These are phyloP conservation scores for Leptopilina drosophilae DNA, from an alignment of 2,888 invertebrate genomes.

Conservation along the genomic window DNA sequence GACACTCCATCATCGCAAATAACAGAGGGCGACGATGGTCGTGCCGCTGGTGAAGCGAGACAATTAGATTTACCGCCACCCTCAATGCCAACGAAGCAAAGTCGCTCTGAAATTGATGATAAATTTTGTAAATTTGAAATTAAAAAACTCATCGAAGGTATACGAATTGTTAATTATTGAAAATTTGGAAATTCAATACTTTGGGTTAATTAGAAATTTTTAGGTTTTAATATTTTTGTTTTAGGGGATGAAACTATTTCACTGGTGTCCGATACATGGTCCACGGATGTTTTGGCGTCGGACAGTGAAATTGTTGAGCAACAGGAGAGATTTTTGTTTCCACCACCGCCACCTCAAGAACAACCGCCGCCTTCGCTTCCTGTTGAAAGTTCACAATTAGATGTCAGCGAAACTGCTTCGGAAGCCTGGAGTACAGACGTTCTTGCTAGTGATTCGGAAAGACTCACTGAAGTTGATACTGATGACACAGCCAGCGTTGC, in stretches of 20 bases:
- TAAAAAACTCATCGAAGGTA: conserved; percentile 82
- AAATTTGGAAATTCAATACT: neutral
- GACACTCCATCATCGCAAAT: conserved; percentile 98
- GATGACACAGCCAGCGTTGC: conserved; percentile 83
- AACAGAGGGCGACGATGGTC: conserved; percentile 85
- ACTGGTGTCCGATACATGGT: conserved; percentile 98
- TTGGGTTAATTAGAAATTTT: conserved; percentile 3
- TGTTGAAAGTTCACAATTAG: conserved; percentile 78
- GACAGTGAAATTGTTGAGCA: conserved; percentile 96
- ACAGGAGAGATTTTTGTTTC: conserved; percentile 78
- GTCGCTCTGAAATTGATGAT: conserved; percentile 96
- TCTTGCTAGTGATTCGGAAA: conserved; percentile 93
- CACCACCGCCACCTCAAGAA: conserved; percentile 60
- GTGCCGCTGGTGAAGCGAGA: conserved; percentile 73
- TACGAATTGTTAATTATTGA: conserved; percentile 31
- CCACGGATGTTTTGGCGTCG: conserved; percentile 97
- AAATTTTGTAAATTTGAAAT: conserved; percentile 99
- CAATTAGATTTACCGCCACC: conserved; percentile 74
- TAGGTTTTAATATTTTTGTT: conserved; percentile 16
- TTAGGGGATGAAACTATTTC: conserved; percentile 95
- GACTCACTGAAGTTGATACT: conserved; percentile 90
- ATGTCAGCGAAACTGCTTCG: conserved; percentile 94
- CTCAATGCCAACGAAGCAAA: conserved; percentile 83
- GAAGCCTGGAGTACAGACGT: conserved; percentile 99
- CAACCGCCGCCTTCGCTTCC: conserved; percentile 75